phyloP scores from a whole-genome alignment of 2,888 invertebrate species.

The Buathra laborator region DNA sequence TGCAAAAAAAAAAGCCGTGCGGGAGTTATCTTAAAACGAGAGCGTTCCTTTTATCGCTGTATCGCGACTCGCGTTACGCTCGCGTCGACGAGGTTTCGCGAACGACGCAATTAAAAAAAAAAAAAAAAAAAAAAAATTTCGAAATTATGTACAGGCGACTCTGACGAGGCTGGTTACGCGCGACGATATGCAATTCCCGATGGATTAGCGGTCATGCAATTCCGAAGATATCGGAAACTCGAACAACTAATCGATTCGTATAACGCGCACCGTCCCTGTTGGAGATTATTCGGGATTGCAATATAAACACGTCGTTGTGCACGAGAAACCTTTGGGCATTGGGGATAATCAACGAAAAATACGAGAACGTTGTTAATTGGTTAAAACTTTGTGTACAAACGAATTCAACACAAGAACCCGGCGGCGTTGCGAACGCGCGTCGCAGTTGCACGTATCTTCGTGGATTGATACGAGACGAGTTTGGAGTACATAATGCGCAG shows the following conservation, averaged over 20 bases:
- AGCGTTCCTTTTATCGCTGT: constrained; percentile 30
- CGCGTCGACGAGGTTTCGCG: constrained; percentile 48
- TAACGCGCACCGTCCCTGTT: no score
- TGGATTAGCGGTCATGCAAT: background rate
- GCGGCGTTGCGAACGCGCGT: background rate
- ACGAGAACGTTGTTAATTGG: background rate
- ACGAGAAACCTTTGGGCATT: background rate
- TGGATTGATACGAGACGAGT: background rate
- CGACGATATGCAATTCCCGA: background rate
- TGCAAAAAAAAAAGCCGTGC: constrained; percentile 13
- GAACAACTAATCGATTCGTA: background rate
- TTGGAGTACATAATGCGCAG: constrained; percentile 12
- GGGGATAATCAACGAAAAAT: background rate
- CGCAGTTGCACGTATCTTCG: background rate
- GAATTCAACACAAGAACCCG: background rate
- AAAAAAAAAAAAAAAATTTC: background rate
- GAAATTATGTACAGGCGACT: constrained; percentile 36
- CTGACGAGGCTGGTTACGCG: constrained; percentile 6
- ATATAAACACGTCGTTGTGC: background rate
- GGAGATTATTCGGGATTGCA: no score
- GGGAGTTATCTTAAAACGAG: constrained; percentile 47
- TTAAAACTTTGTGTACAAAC: no score
- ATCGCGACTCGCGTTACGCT: constrained; percentile 12
- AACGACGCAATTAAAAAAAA: constrained; percentile 32
- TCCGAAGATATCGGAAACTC: background rate